Percentiles rank a stretch among this genome's conserved stretches.
Conservation (phyloP, 1,140 invertebrate genomes). For the Sycophaga agraensis region DNA sequence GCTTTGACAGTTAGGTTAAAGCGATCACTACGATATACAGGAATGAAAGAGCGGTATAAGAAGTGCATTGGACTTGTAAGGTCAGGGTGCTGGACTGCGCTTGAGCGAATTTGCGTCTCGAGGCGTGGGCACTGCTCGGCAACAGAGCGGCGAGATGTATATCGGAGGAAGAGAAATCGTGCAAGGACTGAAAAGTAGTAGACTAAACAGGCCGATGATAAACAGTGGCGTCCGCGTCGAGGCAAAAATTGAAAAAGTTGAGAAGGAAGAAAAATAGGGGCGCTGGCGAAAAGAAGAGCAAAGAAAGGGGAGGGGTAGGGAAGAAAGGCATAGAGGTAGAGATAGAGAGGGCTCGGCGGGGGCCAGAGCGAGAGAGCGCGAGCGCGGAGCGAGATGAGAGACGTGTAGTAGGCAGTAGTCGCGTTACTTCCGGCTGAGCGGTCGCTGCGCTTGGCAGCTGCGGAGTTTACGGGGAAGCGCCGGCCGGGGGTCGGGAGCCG, state of each 20-base stretch:
- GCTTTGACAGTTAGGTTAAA: too few relatives aligned
- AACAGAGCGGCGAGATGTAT: too few relatives aligned
- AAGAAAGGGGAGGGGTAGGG: constrained; percentile 10
- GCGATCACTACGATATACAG: too few relatives aligned
- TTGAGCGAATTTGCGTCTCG: too few relatives aligned
- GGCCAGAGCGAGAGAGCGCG: too few relatives aligned
- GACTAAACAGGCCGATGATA: neutral
- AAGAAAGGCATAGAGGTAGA: constrained; percentile 22
- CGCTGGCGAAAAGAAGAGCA: neutral
- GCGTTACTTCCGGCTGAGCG: constrained; percentile 57
- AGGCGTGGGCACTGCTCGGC: too few relatives aligned
- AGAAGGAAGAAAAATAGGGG: constrained; percentile 20
- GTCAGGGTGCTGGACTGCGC: too few relatives aligned
- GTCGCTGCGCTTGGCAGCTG: constrained; percentile 58
- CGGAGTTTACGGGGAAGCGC: constrained; percentile 50
- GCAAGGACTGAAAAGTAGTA: neutral
- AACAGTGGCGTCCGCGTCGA: neutral
- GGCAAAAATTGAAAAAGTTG: constrained; percentile 16
- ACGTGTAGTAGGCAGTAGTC: constrained; percentile 56
- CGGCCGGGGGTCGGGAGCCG: constrained; percentile 21
- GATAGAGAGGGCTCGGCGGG: constrained; percentile 31
- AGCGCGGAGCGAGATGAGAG: constrained; percentile 29
- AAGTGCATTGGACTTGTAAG: too few relatives aligned
- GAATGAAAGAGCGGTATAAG: too few relatives aligned
- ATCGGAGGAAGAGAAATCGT: too few relatives aligned